Base-by-base conservation (phyloP, 2,888 invertebrate species). In the Cetonia aurata region DNA sequence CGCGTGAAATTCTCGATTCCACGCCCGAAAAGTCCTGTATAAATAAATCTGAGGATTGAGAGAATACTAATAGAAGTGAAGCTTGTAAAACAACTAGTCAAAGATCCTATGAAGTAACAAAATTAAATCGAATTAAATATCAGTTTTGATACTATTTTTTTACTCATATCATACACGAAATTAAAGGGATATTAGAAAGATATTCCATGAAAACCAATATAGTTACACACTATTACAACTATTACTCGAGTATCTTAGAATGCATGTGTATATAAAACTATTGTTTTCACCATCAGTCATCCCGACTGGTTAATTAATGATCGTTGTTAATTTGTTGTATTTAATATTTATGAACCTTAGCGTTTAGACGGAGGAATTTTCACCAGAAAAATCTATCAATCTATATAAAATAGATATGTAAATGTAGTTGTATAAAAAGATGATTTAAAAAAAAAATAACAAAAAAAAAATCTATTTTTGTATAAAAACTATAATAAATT, bases 241-340 rank as follows among this genome's bases (percentile, higher is more conserved):
- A 53, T 33, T 53, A 53, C n/a, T 13, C 12, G n/a, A 37, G 13
- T 25, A 25, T 25, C 25, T 25, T 25, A 25, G 3, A 25, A 25
- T 25, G 25, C 25, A 25, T 25, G 25, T 25, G 25, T 25, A 56
- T 56, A 56, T 56, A 56, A 41, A 56, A 25, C 25, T 31, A 53
- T 56, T 56, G 56, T 56, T 56, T 56, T 41, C 37, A 56, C 56
- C 3, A 50, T 59, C 59, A 59, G 33, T 62, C 62, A 48, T 9
- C 9, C 44, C 37, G 33, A 48, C 48, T 56, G 56, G 41, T 56
- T 10, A 10, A 57, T 15, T 41, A 41, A 57, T 57, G 9, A 57
- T 25, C 13, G 62, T 62, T 62, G 62, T 62, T 62, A 50, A 62
- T 62, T 62, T 62, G 62, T 62, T 62, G 62, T 62, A 62, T 62